Base-by-base conservation (phyloP, 2,113 vertebrate genomes). In the Aegithalos caudatus region DNA sequence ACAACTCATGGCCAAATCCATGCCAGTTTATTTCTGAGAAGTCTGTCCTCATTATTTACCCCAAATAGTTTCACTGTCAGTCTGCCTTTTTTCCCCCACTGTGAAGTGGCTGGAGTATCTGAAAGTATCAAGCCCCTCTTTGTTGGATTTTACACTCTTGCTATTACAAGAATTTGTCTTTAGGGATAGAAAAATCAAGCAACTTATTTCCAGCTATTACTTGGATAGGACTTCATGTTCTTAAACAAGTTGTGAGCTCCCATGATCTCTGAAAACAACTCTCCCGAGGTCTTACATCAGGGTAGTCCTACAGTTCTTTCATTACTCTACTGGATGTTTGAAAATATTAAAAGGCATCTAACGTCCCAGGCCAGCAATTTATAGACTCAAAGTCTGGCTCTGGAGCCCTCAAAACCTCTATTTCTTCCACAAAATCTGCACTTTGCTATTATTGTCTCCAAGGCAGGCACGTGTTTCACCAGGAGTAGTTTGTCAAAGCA, bases 281-380 rank as follows among this genome's bases (percentile, higher is more conserved):
- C 94, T 96, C 93, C 60, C 0, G 93, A 88, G 94, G 86, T 94
- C 93, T 93, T 88, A 83, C 53, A 93, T 88, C 90, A 92, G 95
- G 93, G 67, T 74, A 93, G 92, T 74, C 93, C 92, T 96, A n/a
- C 93, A 95, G 92, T 81, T 78, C 88, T 96, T 96, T 97, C 94
- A 96, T 95, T 96, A 95, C 92, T 96, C 93, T 88, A 60, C 92
- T 91, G 95, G 94, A 96, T 94, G 85, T 88, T 96, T 96, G 92
- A 93, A 97, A 97, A 96, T 96, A 95, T 96, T 97, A 96, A 97
- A 96, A 97, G 93, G 94, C 93, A 95, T 96, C 93, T 62, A 96
- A 92, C 88, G 90, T 97, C 93, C 93, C 96, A 93, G 88, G 78
- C 90, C 90, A 81, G 93, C 95, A 95, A 96, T 96, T 97, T 96